Conservation (phyloP, 2,113 vertebrate species). For the Casuarius casuarius region DNA sequence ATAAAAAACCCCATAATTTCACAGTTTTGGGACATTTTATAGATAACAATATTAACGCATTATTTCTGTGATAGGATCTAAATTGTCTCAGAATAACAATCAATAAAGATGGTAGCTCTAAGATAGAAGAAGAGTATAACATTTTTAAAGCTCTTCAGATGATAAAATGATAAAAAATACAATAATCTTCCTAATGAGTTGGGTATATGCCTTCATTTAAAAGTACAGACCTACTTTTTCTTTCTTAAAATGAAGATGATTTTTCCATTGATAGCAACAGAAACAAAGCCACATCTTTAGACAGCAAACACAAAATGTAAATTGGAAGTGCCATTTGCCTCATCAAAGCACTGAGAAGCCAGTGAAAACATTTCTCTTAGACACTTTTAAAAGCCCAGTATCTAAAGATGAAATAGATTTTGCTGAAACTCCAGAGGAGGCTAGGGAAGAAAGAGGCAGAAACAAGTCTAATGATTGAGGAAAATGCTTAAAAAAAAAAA, state of each 20-base stretch:
- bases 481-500: background rate
- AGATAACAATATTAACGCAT: background rate
- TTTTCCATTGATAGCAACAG: background rate
- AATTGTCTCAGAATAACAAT: background rate
- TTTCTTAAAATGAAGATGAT: background rate
- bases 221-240: background rate
- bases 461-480: background rate
- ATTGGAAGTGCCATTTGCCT: background rate
- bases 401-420: background rate
- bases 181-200: background rate
- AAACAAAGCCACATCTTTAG: background rate
- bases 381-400: background rate
- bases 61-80: background rate
- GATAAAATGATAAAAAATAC: background rate
- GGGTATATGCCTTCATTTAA: background rate
- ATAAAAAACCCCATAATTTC: background rate
- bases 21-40: background rate
- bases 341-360: background rate
- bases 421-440: background rate
- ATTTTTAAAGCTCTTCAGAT: background rate
- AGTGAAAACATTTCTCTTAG: accelerated
- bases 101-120: background rate
- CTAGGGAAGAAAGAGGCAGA: background rate
- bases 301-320: background rate
- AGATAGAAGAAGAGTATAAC: background rate